Percentiles rank a stretch among this genome's conserved stretches.
Evolutionary conservation across 2,797 vertebrate genomes (phyloP).

Genomic region (Cetoscarus ocellatus): DNA sequence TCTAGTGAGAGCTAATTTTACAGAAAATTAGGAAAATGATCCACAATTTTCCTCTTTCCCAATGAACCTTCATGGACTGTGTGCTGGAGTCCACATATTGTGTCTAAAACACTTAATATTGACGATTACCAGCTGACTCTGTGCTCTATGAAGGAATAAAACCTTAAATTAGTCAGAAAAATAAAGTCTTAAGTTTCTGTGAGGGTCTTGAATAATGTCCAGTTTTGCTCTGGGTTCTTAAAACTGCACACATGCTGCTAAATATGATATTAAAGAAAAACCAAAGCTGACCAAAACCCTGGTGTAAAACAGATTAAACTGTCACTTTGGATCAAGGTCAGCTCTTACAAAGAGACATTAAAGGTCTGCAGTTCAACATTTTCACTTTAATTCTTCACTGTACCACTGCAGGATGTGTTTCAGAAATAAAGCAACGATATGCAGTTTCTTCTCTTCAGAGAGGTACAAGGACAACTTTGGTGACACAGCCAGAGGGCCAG

Average conservation of each 20-base stretch:
- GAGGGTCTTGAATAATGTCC: not conserved
- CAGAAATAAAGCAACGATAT: too few relatives aligned
- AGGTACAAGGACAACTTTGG: too few relatives aligned
- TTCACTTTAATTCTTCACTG: too few relatives aligned
- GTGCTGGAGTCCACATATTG: not conserved
- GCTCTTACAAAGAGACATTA: not conserved
- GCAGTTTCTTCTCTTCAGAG: too few relatives aligned
- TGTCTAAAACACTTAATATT: constrained; percentile 8
- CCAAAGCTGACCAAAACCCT: not conserved
- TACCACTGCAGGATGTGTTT: too few relatives aligned
- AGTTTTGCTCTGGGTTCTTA: constrained; percentile 17
- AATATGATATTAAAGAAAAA: constrained; percentile 1
- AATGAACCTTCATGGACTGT: not conserved
- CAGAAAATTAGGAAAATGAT: not conserved
- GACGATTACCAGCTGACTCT: constrained; percentile 4
- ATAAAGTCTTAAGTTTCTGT: not conserved
- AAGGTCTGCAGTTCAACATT: not conserved
- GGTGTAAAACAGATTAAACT: not conserved
- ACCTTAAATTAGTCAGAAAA: constrained; percentile 1
- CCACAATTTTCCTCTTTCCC: not conserved
- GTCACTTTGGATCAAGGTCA: not conserved
- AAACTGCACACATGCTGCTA: not conserved
- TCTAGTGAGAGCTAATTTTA: constrained; percentile 1
- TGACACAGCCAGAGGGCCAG: too few relatives aligned
- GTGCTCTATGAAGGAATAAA: not conserved